Percentiles rank a stretch among this genome's conserved stretches.
Evolutionary conservation across 2,888 invertebrate species (phyloP).

Genomic region (Drosophila acutilabella): DNA sequence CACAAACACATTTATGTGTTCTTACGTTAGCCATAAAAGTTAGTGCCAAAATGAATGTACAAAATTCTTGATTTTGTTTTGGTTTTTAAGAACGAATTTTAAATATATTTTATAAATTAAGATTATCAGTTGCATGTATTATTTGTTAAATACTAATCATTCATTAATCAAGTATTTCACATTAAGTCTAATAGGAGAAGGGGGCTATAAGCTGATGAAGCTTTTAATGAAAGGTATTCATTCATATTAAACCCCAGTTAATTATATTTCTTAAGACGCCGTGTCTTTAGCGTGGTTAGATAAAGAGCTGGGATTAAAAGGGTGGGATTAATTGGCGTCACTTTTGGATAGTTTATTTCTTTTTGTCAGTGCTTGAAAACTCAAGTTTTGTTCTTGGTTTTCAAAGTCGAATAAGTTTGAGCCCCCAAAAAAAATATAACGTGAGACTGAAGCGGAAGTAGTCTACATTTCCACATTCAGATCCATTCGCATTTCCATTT

Average conservation of each 20-base stretch:
- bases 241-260: background rate
- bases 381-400: slow-evolving; percentile 20
- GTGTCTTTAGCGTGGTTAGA: background rate
- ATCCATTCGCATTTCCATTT: background rate
- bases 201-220: no score
- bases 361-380: slow-evolving; percentile 47
- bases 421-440: slow-evolving; percentile 46
- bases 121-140: no score
- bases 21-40: no score
- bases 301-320: slow-evolving; percentile 2
- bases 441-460: slow-evolving; percentile 42
- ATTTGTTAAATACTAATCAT: no score
- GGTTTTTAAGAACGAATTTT: no score
- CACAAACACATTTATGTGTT: no score
- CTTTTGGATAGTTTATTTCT: no score
- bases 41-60: no score
- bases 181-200: no score
- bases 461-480: background rate
- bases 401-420: slow-evolving; percentile 45
- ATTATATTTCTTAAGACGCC: background rate
- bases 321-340: background rate
- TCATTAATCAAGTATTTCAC: no score
- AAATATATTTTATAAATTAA: no score
- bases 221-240: background rate
- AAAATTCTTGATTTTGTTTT: no score